Evolutionary conservation across 2,797 vertebrate genomes (phyloP), one percentile per base, ranked within the genome.

Genomic region (Manis pentadactyla): DNA sequence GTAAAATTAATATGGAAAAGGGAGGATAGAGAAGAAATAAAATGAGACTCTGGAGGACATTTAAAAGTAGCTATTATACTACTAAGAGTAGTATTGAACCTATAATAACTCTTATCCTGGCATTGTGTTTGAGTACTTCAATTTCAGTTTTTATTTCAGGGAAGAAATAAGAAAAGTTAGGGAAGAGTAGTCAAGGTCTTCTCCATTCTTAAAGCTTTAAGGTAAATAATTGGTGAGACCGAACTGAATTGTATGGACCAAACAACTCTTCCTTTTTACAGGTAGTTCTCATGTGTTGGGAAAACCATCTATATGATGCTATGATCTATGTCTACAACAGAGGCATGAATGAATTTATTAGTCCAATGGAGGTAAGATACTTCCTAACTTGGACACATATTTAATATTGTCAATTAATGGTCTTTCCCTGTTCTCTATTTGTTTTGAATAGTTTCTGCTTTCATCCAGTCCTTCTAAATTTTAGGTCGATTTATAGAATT

Each of bases 271-370:
- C 93, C 81, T 74, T 83, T 93, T 89, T 97, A 75, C 91, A 99
- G 99, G 99, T 99, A 63, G 99, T 99, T 93, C 99, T 99, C 27
- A 99, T 99, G 74, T 99, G 99, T 97, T 99, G 99, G 99, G 99
- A 99, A 93, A 99, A 99, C 97, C 99, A 97, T 42, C 99, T 99
- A 1, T 99, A 99, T 31, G 99, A 99, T 98, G 99, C 99, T 57
- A 99, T 99, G 99, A 99, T 99, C 97, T 99, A 99, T 0, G 99
- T 99, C 77, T 99, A 99, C 97, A 99, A 99, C 98, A 99, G 99
- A 13, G 99, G 99, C 4, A 99, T 99, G 99, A 99, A 99, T 64
- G 99, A 99, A 97, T 99, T 99, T 97, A 99, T 99, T 63, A 99
- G 99, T 90, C 99, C 99, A 5, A 99, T 99, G 99, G 99, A 99